Percentiles rank a stretch among this genome's conserved stretches.
Evolutionary conservation across 2,888 invertebrate genomes (phyloP).

Genomic region (Zaprionus obscuricornis): DNA sequence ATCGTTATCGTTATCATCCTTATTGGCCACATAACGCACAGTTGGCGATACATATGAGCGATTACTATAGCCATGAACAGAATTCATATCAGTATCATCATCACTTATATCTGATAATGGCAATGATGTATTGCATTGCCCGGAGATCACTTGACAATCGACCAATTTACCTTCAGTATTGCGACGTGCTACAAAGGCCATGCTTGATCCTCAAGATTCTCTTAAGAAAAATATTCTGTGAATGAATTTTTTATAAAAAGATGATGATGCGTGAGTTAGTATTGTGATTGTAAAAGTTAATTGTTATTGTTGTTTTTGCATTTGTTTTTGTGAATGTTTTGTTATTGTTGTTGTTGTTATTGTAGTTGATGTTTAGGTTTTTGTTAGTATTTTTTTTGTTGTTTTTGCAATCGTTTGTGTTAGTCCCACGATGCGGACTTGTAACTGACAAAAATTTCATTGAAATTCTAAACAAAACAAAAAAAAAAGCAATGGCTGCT

Average conservation of each 20-base stretch:
- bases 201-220: conserved; percentile 14
- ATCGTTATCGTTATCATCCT: conserved; percentile 5
- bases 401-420: conserved; percentile 31
- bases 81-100: conserved; percentile 40
- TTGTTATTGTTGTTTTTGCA: conserved; percentile 9
- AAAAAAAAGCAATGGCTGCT: no score
- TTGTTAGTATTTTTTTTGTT: conserved; percentile 17
- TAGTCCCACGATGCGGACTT: no score
- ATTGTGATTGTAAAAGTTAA: no score
- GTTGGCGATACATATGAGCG: conserved; percentile 55
- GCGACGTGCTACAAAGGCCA: conserved; percentile 57
- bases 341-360: neutral
- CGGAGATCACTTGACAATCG: conserved; percentile 41
- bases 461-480: no score
- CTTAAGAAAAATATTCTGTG: conserved; percentile 14
- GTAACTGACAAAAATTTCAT: no score
- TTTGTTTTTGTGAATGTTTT: conserved; percentile 26
- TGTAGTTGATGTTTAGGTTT: conserved; percentile 17
- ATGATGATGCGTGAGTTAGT: neutral
- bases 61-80: conserved; percentile 34
- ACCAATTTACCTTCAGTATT: conserved; percentile 51
- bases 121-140: neutral
- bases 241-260: neutral
- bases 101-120: conserved; percentile 48
- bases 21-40: conserved; percentile 44